Conservation (phyloP, 2,113 vertebrate genomes). For the Hypocryptadius cinnamomeus region DNA sequence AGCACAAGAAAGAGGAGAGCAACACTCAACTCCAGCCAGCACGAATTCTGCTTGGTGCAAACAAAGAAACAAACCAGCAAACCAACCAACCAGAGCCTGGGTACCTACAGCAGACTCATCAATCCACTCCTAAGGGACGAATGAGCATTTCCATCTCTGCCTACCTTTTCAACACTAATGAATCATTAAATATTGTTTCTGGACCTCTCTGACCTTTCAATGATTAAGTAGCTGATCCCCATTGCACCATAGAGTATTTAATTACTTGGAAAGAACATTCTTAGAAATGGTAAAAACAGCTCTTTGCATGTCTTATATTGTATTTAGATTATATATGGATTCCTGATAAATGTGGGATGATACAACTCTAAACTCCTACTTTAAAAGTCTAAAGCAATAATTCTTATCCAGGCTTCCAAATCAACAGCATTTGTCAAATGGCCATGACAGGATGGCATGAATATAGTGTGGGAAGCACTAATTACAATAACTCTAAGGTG, state of each 20-base stretch:
- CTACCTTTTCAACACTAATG: not conserved
- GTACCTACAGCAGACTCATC: not conserved
- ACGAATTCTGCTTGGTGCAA: not conserved
- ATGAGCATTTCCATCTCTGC: not conserved
- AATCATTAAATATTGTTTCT: slow-evolving; percentile 13
- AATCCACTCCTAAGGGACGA: not conserved
- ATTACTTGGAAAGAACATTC: not conserved
- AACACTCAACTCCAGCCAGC: not conserved
- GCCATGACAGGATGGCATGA: not conserved
- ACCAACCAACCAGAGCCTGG: not conserved
- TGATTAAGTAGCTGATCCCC: not conserved
- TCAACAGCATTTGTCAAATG: slow-evolving; percentile 28
- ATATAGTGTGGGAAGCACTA: not conserved
- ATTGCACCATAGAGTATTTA: not conserved
- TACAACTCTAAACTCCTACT: not conserved
- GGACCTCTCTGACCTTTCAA: not conserved
- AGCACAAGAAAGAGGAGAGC: not conserved
- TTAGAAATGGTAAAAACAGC: not conserved
- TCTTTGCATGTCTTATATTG: not conserved
- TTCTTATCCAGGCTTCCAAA: not conserved
- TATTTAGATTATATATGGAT: slow-evolving; percentile 28
- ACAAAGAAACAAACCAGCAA: not conserved
- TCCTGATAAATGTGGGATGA: slow-evolving; percentile 19
- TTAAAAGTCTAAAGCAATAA: not conserved
- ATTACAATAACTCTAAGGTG: not conserved